Evolutionary conservation across 1,140 invertebrate genomes (phyloP), one percentile per base, ranked within the genome.

Genomic region (Drosophila punjabiensis): DNA sequence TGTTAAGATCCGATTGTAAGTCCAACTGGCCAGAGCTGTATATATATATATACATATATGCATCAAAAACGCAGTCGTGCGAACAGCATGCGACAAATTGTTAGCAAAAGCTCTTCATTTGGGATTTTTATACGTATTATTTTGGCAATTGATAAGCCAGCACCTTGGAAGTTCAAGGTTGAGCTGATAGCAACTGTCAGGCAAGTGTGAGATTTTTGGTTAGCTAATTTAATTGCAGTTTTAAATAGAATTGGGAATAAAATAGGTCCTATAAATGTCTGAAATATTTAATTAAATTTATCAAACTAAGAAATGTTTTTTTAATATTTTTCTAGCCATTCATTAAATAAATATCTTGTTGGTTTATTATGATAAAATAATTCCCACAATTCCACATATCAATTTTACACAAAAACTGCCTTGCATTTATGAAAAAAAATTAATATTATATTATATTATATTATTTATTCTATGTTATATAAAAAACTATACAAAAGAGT

Each of bases 61-160:
- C 70, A 74, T 35, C 60, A 24, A 70, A 71, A 74, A 73, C 70
- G 70, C 70, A 74, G 68, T 74, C 35, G 37, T 52, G 20, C 7
- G 52, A 45, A 74, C 70, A 74, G 70, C 68, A 71, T 28, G 35
- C 53, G 67, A 52, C 70, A 73, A 61, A 41, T 52, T 61, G 9
- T 33, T 74, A 74, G 66, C 66, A 8, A 67, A 67, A 28, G 45
- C 53, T 35, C 16, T 50, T 7, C 43, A 37, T 64, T 47, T 37
- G 7, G 14, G 59, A 68, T 59, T 43, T 53, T 43, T n/a, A 4
- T 10, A 11, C 35, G 50, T 33, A 50, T 55, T 63, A 53, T 63
- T 66, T 62, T 37, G 47, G 37, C 41, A 63, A 24, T 58, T 61
- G 62, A 77, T 68, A 84, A 76, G 45, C 33, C 35, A 48, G 24